A percentile compares a stretch with the other conserved stretches of the same genome.
Evolutionary conservation across 2,888 invertebrate species (phyloP).

Genomic region (Melinaea menophilus): DNA sequence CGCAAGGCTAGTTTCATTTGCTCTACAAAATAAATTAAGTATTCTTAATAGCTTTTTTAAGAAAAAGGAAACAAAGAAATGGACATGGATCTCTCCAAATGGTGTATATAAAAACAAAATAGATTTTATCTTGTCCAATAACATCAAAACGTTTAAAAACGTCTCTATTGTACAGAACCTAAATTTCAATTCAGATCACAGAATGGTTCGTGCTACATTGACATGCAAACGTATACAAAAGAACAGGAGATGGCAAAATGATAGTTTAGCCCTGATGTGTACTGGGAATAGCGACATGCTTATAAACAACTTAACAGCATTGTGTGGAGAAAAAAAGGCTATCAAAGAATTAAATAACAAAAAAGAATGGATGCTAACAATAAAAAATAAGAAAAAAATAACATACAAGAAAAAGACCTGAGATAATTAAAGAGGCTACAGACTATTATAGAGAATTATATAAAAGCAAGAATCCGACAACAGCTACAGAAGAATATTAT

Average conservation of each 20-base stretch:
- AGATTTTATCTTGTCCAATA: constrained; percentile 19
- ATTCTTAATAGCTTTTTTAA: constrained; percentile 13
- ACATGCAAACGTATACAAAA: too few relatives aligned
- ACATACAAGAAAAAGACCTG: constrained; percentile 17
- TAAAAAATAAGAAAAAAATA: background rate
- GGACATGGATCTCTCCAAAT: constrained; percentile 28
- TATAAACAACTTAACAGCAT: too few relatives aligned
- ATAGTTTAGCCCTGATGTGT: too few relatives aligned
- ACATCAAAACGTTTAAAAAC: constrained; percentile 17
- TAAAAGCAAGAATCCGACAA: constrained; percentile 12
- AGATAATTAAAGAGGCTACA: constrained; percentile 5
- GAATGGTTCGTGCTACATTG: background rate
- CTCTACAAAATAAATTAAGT: constrained; percentile 10
- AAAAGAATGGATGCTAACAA: constrained; percentile 18
- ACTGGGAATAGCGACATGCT: too few relatives aligned
- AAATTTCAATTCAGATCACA: constrained; percentile 26
- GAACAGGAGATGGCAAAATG: too few relatives aligned
- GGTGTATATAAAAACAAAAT: constrained; percentile 17
- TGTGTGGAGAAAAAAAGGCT: constrained; percentile 32
- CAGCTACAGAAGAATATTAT: background rate
- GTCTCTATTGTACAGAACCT: constrained; percentile 8
- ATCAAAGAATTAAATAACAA: constrained; percentile 13
- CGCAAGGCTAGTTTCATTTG: constrained; percentile 19
- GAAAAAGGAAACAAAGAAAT: constrained; percentile 20
- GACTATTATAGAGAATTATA: constrained; percentile 6